Conservation (phyloP, 92 coral and sea anemone species). For the Plumapathes pennacea region DNA sequence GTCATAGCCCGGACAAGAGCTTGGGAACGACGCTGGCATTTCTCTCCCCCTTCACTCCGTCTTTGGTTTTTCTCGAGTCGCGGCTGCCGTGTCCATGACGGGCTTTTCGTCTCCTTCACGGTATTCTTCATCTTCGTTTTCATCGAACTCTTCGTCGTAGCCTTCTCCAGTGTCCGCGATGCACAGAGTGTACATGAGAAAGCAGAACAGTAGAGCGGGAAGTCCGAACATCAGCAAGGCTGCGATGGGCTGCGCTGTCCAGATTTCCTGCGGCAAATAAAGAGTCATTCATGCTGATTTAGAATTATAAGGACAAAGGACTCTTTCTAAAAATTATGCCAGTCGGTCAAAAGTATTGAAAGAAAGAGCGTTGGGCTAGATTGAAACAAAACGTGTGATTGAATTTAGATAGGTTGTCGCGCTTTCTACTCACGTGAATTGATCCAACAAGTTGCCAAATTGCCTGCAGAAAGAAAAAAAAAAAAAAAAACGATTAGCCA, state of each 20-base stretch:
- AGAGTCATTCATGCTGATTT: background rate
- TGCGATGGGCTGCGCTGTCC: constrained; percentile 87
- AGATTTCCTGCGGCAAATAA: constrained; percentile 67
- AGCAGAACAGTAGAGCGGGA: constrained; percentile 72
- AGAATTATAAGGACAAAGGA: no score
- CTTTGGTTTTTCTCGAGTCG: constrained; percentile 44
- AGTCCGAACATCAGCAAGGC: constrained; percentile 85
- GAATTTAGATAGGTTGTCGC: no score
- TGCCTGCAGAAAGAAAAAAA: constrained; percentile 23
- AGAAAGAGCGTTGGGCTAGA: no score
- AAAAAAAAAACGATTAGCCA: no score
- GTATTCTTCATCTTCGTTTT: constrained; percentile 42
- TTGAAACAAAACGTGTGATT: no score
- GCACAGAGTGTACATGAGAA: constrained; percentile 78
- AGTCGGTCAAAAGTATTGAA: no score
- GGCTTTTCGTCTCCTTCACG: constrained; percentile 8
- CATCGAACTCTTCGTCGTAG: constrained; percentile 56
- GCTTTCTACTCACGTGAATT: constrained; percentile 38
- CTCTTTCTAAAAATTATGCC: no score
- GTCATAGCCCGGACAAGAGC: no score
- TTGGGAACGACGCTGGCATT: no score
- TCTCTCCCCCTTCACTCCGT: no score
- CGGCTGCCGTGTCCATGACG: constrained; percentile 23
- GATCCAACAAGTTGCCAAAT: constrained; percentile 52
- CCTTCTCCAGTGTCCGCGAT: constrained; percentile 79